phyloP scores from a whole-genome alignment of 2,888 invertebrate species.

The Glomeris marginata region DNA sequence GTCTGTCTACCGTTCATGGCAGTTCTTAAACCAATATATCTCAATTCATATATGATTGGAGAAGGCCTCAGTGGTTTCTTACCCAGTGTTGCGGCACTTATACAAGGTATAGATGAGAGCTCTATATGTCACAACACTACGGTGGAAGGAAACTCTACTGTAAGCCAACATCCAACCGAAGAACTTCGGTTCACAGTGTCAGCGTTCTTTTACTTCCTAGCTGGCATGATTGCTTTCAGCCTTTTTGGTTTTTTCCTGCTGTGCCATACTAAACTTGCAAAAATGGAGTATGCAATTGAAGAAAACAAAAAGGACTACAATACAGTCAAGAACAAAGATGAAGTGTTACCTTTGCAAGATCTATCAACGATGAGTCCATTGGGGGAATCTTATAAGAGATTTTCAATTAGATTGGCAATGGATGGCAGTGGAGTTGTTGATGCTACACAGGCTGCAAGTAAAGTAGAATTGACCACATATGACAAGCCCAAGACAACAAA shows the following conservation, averaged over 20 bases:
- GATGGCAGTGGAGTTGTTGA: too few relatives aligned
- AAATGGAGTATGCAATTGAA: slow-evolving; percentile 18
- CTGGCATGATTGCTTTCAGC: slow-evolving; percentile 45
- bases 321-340: too few relatives aligned
- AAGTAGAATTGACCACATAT: too few relatives aligned
- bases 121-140: slow-evolving; percentile 26
- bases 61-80: slow-evolving; percentile 67
- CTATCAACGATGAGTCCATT: too few relatives aligned
- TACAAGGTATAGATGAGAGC: slow-evolving; percentile 62
- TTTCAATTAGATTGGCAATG: too few relatives aligned
- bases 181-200: slow-evolving; percentile 45
- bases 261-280: slow-evolving; percentile 27
- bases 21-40: slow-evolving; percentile 47
- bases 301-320: too few relatives aligned
- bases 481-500: too few relatives aligned
- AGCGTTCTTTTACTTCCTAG: slow-evolving; percentile 49
- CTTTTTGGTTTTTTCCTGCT: slow-evolving; percentile 47
- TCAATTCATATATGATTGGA: slow-evolving; percentile 69
- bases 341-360: too few relatives aligned
- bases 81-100: slow-evolving; percentile 58
- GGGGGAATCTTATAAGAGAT: too few relatives aligned
- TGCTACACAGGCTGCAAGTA: too few relatives aligned
- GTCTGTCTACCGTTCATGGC: slow-evolving; percentile 71
- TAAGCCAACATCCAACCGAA: slow-evolving; percentile 19
- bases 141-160: slow-evolving; percentile 3